Evolutionary conservation across 2,888 invertebrate species (phyloP), one percentile per base, ranked within the genome.

Genomic region (Phorcus lineatus): DNA sequence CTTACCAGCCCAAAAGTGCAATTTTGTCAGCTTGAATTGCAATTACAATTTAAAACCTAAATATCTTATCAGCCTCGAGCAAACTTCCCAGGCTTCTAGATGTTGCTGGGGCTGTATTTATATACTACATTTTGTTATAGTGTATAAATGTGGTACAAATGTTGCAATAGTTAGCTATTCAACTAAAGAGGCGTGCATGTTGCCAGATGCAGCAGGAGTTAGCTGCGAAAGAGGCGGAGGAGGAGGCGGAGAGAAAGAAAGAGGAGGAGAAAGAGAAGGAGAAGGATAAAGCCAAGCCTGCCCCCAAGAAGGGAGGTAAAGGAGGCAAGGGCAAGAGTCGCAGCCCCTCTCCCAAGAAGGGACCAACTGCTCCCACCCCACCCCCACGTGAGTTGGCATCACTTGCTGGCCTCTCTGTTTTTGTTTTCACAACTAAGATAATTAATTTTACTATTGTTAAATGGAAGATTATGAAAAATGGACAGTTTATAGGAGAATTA

Each of bases 261-360:
- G 90, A 90, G 62, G 86, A 84, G 78, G 91, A 90, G 40, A 87
- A 83, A 66, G 90, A 91, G 82, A 86, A 85, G 80, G 91, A 91
- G 78, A 84, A 85, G 55, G 90, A 91, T 66, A 83, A 85, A 31
- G 85, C 86, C 16, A 88, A 86, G 78, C 88, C 86, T 6, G 86
- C 86, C 13, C 88, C 88, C 67, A 86, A 85, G 54, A 88, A 87
- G 75, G 83, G 83, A 57, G 86, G 82, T 16, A 87, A 87, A 74
- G 88, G 88, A 76, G 88, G 86, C 40, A 47, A 47, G 28, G 87
- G 86, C 19, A 90, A 90, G 81, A 91, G 91, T 81, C 86, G 91
- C 3, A 91, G 90, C 81, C 91, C 92, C 0, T 91, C 92, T 22
- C 91, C 93, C n/a, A 92, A 92, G 84, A 92, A 92, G 81, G 91